Conservation (phyloP, 2,888 invertebrate genomes). For the Gisinianus flammeolus region DNA sequence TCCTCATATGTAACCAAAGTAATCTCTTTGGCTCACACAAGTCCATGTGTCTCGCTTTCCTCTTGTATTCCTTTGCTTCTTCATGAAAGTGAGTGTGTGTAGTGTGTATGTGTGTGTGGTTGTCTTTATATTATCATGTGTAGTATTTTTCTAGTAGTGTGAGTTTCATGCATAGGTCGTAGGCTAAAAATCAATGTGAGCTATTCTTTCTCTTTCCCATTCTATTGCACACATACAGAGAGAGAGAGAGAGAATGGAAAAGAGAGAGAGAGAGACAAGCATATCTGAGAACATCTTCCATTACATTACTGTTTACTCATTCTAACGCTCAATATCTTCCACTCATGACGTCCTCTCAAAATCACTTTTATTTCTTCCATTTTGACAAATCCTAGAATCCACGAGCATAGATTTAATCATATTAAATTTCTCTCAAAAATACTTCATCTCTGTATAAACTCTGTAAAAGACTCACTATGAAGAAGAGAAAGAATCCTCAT, state of each 20-base stretch:
- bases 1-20: not conserved
- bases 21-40: slow-evolving; percentile 8
- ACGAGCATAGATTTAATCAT: slow-evolving; percentile 12
- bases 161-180: not conserved
- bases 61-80: not conserved
- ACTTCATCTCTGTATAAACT: not conserved
- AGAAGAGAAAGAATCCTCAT: no score
- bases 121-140: no score
- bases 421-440: slow-evolving; percentile 2
- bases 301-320: no score
- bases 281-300: no score
- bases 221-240: not conserved
- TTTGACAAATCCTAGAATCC: not conserved
- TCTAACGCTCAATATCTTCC: not conserved
- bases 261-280: no score
- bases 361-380: slow-evolving; percentile 11
- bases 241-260: no score
- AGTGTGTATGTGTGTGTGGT: no score
- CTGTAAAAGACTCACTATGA: no score
- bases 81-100: not conserved
- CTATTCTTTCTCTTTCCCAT: not conserved
- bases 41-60: not conserved
- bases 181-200: slow-evolving; percentile 21
- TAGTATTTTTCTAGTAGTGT: not conserved
- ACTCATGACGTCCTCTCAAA: slow-evolving; percentile 1